phyloP scores from a whole-genome alignment of 92 coral and sea anemone genomes.

The Phenganax marumi region DNA sequence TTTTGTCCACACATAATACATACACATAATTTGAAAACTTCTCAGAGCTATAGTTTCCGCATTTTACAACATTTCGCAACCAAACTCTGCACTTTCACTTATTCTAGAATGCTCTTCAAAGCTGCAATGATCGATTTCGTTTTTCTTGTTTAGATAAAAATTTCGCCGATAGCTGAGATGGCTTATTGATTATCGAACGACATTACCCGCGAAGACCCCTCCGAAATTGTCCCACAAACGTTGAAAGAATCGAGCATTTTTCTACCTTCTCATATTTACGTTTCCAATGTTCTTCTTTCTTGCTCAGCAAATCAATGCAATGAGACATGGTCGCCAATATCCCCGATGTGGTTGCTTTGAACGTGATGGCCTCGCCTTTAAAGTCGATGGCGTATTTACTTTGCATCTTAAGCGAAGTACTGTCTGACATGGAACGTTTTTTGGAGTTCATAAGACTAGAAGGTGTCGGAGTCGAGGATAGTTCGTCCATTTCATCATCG shows the following conservation, averaged over 20 bases:
- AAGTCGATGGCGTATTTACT: slow-evolving; percentile 73
- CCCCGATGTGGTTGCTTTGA: slow-evolving; percentile 95
- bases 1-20: too few species aligned
- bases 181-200: too few species aligned
- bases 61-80: too few species aligned
- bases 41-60: too few species aligned
- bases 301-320: slow-evolving; percentile 87
- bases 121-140: too few species aligned
- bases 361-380: slow-evolving; percentile 93
- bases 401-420: slow-evolving; percentile 43
- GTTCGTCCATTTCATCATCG: slow-evolving; percentile 99
- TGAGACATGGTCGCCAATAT: slow-evolving; percentile 92
- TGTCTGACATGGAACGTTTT: slow-evolving; percentile 62
- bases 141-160: too few species aligned
- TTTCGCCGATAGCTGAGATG: too few species aligned
- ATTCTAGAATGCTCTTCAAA: too few species aligned
- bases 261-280: slow-evolving; percentile 85
- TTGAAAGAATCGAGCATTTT: neutral
- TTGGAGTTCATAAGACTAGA: slow-evolving; percentile 43
- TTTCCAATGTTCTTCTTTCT: slow-evolving; percentile 93
- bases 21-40: too few species aligned
- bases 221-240: neutral
- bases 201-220: too few species aligned
- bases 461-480: slow-evolving; percentile 93
- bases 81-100: too few species aligned